Conservation (phyloP, 2,113 vertebrate species). For the Emydocephalus ijimae region DNA sequence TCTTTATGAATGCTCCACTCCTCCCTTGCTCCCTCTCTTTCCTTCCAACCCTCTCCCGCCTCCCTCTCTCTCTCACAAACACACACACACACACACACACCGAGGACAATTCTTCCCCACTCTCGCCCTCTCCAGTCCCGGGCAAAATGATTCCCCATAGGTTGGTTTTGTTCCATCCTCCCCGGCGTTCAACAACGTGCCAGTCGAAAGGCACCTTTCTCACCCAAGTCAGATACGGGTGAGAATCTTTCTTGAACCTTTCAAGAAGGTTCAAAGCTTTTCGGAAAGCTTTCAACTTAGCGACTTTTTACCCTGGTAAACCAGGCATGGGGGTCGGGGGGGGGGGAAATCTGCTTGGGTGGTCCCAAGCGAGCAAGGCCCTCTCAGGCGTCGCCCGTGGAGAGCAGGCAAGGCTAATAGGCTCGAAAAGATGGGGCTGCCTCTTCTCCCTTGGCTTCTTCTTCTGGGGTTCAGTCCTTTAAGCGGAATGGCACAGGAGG, state of each 20-base stretch:
- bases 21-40: slow-evolving; percentile 41
- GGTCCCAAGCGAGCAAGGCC: slow-evolving; percentile 65
- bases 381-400: slow-evolving; percentile 35
- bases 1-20: slow-evolving; percentile 51
- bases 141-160: slow-evolving; percentile 10
- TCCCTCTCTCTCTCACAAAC: no score
- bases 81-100: slow-evolving; percentile 13
- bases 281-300: slow-evolving; percentile 42
- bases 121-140: slow-evolving; percentile 4
- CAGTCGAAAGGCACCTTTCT: slow-evolving; percentile 42
- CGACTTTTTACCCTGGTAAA: slow-evolving; percentile 49
- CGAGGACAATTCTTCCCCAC: slow-evolving; percentile 50
- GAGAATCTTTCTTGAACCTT: slow-evolving; percentile 55
- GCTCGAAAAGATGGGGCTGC: slow-evolving; percentile 35
- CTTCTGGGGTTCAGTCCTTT: no score
- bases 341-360: slow-evolving; percentile 67
- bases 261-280: neutral
- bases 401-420: slow-evolving; percentile 65
- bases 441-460: neutral
- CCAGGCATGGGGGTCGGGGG: neutral
- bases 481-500: rapidly evolving
- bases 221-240: slow-evolving; percentile 30
- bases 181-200: neutral
- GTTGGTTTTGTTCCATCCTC: neutral
- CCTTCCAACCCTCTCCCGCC: slow-evolving; percentile 39